phyloP scores from a whole-genome alignment of 2,113 vertebrate genomes.

The Oophaga pumilio region DNA sequence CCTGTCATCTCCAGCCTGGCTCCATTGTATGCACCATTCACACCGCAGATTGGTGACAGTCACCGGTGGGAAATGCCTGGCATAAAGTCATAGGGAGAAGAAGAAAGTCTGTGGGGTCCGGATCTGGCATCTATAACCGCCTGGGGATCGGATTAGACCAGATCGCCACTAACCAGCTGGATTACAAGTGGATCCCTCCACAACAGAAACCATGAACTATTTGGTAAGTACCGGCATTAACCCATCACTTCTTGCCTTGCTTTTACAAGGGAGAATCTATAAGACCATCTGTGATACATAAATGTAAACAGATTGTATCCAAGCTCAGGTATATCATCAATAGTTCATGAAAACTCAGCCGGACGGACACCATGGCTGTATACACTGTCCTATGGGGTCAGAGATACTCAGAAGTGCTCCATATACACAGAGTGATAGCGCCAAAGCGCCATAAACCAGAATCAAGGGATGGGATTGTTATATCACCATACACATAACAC shows the following conservation, averaged over 20 bases:
- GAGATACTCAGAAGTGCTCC: neutral
- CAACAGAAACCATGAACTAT: slow-evolving; percentile 54
- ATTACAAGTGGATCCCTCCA: slow-evolving; percentile 1
- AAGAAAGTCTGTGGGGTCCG: slow-evolving; percentile 17
- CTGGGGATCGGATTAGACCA: slow-evolving; percentile 30
- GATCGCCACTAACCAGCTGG: slow-evolving; percentile 9
- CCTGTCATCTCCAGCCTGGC: neutral
- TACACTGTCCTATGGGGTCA: neutral
- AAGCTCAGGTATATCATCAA: neutral
- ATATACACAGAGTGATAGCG: neutral
- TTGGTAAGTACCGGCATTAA: slow-evolving; percentile 40
- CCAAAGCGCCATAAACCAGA: neutral
- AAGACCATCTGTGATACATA: no score
- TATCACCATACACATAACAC: neutral
- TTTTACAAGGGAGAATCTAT: no score
- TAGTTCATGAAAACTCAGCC: neutral
- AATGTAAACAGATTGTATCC: neutral
- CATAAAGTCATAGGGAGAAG: slow-evolving; percentile 25
- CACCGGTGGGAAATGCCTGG: slow-evolving; percentile 11
- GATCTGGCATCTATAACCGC: neutral
- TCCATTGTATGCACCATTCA: neutral
- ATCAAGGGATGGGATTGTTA: neutral
- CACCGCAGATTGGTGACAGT: neutral
- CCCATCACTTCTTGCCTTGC: neutral
- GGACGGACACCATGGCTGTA: neutral